Evolutionary conservation across 2,888 invertebrate species (phyloP), one percentile per base, ranked within the genome.

Genomic region (Lamellibrachia columna): DNA sequence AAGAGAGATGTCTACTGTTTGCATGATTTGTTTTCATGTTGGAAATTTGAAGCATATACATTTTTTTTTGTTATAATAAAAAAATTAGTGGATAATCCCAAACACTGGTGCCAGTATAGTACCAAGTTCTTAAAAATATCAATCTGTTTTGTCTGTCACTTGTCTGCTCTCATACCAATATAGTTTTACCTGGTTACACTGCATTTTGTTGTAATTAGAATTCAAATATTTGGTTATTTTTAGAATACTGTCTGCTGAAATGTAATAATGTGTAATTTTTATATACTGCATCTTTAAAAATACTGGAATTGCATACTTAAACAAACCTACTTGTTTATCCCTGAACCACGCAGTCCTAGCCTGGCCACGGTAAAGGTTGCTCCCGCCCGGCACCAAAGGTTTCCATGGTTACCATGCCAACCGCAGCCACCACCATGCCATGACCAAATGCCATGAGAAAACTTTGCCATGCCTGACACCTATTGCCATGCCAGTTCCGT

Each of bases 371-470:
- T 52, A 52, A 91, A 52, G 91, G 53, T 53, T 75, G 75, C 75
- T 75, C 75, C 75, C 52, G 91, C 91, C 91, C 53, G 55, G 28
- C 91, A 92, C 92, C 52, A 92, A 60, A 58, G 75, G 40, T 40
- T 91, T 91, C 60, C 92, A 52, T 52, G 40, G 53, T 92, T 90
- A 52, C 92, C 28, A 92, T 90, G 90, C 92, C 90, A 92, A 53
- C 28, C 53, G 75, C 52, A 58, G 55, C 90, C 55, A 55, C 55
- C 55, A 92, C 93, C 93, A 93, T 93, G 92, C 93, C 92, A 92
- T 92, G 90, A 93, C 92, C 93, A 92, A 90, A 92, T 93, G 92
- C 90, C 92, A 52, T 75, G 75, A 75, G 75, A 91, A 75, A 75
- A 75, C 75, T 75, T 75, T 75, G 75, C 75, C 75, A 75, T 75